Percentiles rank a stretch among this genome's conserved stretches.
phyloP scores from a whole-genome alignment of 2,797 vertebrate species.

The Silurus aristotelis region DNA sequence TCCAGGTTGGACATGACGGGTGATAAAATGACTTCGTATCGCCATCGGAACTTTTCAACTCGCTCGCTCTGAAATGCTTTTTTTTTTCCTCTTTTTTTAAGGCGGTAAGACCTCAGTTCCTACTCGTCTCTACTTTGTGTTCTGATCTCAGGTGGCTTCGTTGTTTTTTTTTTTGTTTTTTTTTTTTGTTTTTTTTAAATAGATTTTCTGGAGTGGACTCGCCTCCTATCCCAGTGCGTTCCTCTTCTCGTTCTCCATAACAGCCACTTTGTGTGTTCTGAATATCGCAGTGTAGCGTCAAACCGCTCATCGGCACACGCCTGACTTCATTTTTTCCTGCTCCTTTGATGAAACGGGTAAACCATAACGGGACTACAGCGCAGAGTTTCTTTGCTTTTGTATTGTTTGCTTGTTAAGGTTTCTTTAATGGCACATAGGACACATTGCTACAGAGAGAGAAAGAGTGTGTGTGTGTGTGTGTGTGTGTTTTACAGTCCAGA shows the following conservation, averaged over 20 bases:
- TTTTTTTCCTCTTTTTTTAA: too few species aligned
- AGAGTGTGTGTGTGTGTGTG: constrained; percentile 9
- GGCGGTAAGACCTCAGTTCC: too few species aligned
- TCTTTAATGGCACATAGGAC: constrained; percentile 27
- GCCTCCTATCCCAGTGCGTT: accelerated
- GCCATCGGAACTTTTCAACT: too few species aligned
- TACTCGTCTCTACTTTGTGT: too few species aligned
- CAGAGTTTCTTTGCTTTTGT: constrained; percentile 67
- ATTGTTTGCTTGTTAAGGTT: constrained; percentile 34
- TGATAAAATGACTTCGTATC: too few species aligned
- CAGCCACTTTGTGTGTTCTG: too few species aligned
- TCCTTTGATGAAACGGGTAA: constrained; percentile 82
- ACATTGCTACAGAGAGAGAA: not conserved
- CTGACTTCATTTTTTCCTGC: constrained; percentile 57
- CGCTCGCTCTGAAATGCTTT: too few species aligned
- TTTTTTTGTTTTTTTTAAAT: too few species aligned
- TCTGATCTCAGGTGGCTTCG: not conserved
- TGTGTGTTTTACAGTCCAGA: constrained; percentile 19
- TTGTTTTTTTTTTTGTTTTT: too few species aligned
- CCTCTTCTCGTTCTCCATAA: not conserved
- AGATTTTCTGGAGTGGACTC: not conserved
- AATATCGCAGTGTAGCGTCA: not conserved
- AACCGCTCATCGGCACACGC: not conserved
- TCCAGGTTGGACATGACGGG: not conserved
- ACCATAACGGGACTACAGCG: constrained; percentile 77